These are phyloP conservation scores for Cololabis saira DNA, from an alignment of 2,113 vertebrate genomes.

Conservation along the genomic window DNA sequence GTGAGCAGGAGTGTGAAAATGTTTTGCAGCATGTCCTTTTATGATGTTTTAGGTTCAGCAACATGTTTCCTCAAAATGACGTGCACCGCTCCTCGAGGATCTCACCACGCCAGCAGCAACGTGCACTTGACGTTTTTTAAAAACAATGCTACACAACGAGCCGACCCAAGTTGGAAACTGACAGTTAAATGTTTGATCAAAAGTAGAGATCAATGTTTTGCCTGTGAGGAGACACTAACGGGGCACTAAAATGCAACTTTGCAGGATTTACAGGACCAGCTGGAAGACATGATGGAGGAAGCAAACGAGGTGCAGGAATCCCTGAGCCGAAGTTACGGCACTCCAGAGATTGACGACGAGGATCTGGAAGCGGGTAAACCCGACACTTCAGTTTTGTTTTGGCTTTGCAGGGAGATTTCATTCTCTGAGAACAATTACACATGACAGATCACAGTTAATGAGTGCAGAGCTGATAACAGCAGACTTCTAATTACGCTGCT, in stretches of 20 bases:
- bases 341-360: constrained; percentile 96
- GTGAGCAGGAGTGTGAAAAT: too few species aligned
- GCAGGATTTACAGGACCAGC: constrained; percentile 96
- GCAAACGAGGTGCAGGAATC: constrained; percentile 95
- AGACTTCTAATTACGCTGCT: not conserved
- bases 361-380: constrained; percentile 92
- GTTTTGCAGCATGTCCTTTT: too few species aligned
- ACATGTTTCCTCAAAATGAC: too few species aligned
- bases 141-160: too few species aligned
- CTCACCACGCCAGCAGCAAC: too few species aligned
- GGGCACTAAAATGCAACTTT: constrained; percentile 16
- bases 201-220: too few species aligned
- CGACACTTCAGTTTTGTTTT: not conserved
- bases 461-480: not conserved
- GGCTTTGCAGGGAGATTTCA: not conserved
- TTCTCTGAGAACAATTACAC: not conserved
- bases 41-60: too few species aligned
- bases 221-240: too few species aligned
- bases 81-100: too few species aligned
- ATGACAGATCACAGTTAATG: not conserved
- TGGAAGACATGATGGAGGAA: constrained; percentile 99
- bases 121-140: too few species aligned
- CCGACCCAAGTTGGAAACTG: too few species aligned
- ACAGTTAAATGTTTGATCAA: too few species aligned
- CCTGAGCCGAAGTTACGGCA: constrained; percentile 94